Percentiles rank a stretch among this genome's conserved stretches.
Evolutionary conservation across 2,888 invertebrate species (phyloP).

Genomic region (Plebejus anna): DNA sequence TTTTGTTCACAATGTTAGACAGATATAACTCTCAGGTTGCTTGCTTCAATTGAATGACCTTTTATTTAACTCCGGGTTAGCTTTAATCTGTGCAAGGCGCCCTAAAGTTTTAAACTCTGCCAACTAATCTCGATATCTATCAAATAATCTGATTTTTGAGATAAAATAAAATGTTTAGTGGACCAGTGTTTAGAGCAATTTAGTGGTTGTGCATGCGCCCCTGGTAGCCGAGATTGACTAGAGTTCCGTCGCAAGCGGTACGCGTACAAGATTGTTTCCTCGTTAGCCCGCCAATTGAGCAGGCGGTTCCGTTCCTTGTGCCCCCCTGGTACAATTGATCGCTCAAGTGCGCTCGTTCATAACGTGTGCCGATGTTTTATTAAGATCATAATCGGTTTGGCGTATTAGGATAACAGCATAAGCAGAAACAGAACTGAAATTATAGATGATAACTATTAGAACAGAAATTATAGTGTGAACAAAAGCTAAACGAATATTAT

Average conservation of each 20-base stretch:
- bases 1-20: too few species aligned
- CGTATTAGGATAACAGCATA: neutral
- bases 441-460: too few species aligned
- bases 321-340: conserved; percentile 61
- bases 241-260: conserved; percentile 71
- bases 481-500: too few species aligned
- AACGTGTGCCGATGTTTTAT: conserved; percentile 37
- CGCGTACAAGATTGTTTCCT: conserved; percentile 80
- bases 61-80: too few species aligned
- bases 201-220: conserved; percentile 40
- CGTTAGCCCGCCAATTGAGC: conserved; percentile 71
- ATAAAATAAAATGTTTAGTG: neutral
- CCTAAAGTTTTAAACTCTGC: too few species aligned
- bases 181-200: neutral
- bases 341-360: conserved; percentile 49
- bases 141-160: too few species aligned
- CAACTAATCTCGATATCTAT: too few species aligned
- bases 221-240: conserved; percentile 60
- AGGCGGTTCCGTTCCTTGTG: conserved; percentile 67
- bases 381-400: conserved; percentile 28
- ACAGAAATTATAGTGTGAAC: too few species aligned
- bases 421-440: neutral
- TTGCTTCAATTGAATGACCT: too few species aligned
- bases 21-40: too few species aligned
- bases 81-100: neutral